Percentiles rank a stretch among this genome's conserved stretches.
phyloP scores from a whole-genome alignment of 2,888 invertebrate genomes.

The Salticus scenicus region DNA sequence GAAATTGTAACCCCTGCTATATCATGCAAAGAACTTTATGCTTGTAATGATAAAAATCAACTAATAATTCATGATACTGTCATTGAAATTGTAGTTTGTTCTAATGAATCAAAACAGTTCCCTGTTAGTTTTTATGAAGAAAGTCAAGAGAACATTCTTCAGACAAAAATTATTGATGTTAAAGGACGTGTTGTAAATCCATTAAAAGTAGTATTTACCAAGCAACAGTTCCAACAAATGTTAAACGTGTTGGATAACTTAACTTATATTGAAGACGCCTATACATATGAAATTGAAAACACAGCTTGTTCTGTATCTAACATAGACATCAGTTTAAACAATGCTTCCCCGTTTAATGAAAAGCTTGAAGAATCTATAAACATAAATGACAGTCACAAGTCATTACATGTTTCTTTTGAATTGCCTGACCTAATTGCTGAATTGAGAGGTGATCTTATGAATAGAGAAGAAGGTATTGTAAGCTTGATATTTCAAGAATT shows the following conservation, averaged over 20 bases:
- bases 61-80: slow-evolving; percentile 93
- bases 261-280: slow-evolving; percentile 44
- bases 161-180: slow-evolving; percentile 33
- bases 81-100: slow-evolving; percentile 78
- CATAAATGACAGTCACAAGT: slow-evolving; percentile 3
- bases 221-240: slow-evolving; percentile 92
- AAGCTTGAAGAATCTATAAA: background rate
- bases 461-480: slow-evolving; percentile 80
- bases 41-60: slow-evolving; percentile 83
- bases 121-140: background rate
- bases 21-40: slow-evolving; percentile 84
- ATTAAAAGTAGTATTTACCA: slow-evolving; percentile 88
- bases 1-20: slow-evolving; percentile 72
- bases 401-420: slow-evolving; percentile 46
- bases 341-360: background rate
- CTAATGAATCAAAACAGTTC: slow-evolving; percentile 20
- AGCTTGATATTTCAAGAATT: slow-evolving; percentile 90
- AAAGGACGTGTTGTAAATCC: slow-evolving; percentile 88
- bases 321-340: background rate
- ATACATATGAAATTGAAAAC: too few relatives aligned
- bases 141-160: background rate
- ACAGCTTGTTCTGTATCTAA: too few relatives aligned
- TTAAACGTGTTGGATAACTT: slow-evolving; percentile 77
- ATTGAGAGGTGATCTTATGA: slow-evolving; percentile 75
- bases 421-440: slow-evolving; percentile 73